Evolutionary conservation across 92 coral and sea anemone species (phyloP), one percentile per base, ranked within the genome.

Genomic region (Chrysogorgia sp.): DNA sequence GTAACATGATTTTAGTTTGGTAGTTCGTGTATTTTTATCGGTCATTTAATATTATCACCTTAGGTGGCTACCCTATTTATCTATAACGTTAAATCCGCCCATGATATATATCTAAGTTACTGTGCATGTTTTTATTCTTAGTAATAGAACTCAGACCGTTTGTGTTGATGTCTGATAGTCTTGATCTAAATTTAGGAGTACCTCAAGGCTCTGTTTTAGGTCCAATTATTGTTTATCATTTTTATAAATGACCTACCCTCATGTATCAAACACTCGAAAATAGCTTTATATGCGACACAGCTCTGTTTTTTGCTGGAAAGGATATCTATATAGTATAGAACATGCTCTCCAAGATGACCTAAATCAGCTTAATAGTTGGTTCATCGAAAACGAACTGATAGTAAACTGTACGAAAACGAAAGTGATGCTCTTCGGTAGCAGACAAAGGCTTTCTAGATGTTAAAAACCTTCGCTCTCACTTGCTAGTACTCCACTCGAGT

Each of bases 191-290:
- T 14, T 45, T 77, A 13, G 82, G 75, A 1, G 60, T 77, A 0
- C 82, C 74, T 22, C 74, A 45, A 14, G 81, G 67, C 75, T 82
- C 81, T 26, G 74, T 35, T 15, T 45, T 82, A 2, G 75, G 75
- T 23, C 86, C 81, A 0, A n/a, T 31, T 82, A 31, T 59, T 61
- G 25, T 82, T 82, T 40, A 58, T 55, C 15, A 50, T 75, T 60
- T 74, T 58, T 48, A 48, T 82, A 40, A 63, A 82, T 72, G 86
- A 75, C 31, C 65, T 82, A 10, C 82, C 82, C 5, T 20, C 24
- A 20, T 4, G 49, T 56, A 37, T 71, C 40, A 6, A 75, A 5
- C 57, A 58, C n/a, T 32, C 71, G 57, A 83, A 83, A 49, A 58
- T 34, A 12, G 70, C 75, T n/a, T 23, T 82, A 31, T 49, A 45